Conservation (phyloP, 2,888 invertebrate genomes). For the Agrotis exclamationis region DNA sequence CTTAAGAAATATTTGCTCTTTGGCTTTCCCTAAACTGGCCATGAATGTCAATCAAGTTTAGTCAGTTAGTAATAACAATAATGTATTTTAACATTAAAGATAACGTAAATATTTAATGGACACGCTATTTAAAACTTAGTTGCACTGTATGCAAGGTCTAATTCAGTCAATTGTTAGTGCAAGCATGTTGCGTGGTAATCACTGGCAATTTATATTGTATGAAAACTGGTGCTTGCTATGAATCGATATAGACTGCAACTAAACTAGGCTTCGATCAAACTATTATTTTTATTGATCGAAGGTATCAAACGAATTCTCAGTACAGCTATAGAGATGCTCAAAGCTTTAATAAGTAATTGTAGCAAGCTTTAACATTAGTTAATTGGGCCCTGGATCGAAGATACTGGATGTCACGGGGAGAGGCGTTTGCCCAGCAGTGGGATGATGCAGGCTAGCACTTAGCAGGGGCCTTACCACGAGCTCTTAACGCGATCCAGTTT, state of each 20-base stretch:
- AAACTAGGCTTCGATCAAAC: not conserved
- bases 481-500: no score
- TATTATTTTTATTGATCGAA: no score
- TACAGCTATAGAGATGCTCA: no score
- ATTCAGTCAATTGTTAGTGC: not conserved
- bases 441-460: no score
- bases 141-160: not conserved
- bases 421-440: no score
- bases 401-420: no score
- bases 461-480: no score
- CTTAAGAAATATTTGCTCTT: constrained; percentile 3
- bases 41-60: not conserved
- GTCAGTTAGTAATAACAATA: no score
- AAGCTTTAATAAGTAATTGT: no score
- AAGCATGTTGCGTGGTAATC: constrained; percentile 3
- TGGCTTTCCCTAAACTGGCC: not conserved
- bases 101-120: not conserved
- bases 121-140: not conserved
- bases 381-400: no score
- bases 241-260: not conserved
- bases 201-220: constrained; percentile 3
- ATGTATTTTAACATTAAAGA: no score
- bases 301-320: not conserved
- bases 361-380: no score
- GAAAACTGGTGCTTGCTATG: not conserved